Conservation (phyloP, 2,888 invertebrate genomes). For the Bruchidius siliquastri region DNA sequence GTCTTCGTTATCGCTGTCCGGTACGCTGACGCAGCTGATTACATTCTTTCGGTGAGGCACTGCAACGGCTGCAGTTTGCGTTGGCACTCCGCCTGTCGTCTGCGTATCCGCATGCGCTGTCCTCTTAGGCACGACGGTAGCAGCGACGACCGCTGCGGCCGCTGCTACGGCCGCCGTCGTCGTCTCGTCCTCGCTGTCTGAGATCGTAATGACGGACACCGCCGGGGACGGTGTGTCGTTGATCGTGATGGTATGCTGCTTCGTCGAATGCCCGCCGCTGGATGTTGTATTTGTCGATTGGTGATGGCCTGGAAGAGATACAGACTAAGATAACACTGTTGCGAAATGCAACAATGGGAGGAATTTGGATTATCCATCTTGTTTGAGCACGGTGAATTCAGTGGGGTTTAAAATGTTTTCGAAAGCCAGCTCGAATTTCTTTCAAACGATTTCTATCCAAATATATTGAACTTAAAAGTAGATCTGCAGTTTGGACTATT, state of each 20-base stretch:
- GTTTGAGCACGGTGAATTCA: no score
- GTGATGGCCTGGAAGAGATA: not conserved
- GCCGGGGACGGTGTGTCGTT: slow-evolving; percentile 93
- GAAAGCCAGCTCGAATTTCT: no score
- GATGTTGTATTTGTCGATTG: not conserved
- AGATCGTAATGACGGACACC: slow-evolving; percentile 91
- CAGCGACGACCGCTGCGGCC: slow-evolving; percentile 16
- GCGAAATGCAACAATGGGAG: no score
- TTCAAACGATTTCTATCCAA: no score
- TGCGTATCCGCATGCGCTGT: slow-evolving; percentile 10
- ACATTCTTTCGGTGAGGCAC: slow-evolving; percentile 59
- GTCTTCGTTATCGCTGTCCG: slow-evolving; percentile 69
- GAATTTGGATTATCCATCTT: no score
- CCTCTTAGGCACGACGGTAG: slow-evolving; percentile 2
- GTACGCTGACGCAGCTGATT: slow-evolving; percentile 74
- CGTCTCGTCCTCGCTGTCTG: slow-evolving; percentile 89
- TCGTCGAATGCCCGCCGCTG: slow-evolving; percentile 13
- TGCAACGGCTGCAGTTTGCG: slow-evolving; percentile 6
- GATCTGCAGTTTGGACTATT: no score
- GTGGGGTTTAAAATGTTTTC: no score
- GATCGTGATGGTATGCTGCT: slow-evolving; percentile 88
- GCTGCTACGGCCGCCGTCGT: slow-evolving; percentile 25
- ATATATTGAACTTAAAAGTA: no score
- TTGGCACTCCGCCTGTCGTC: not conserved
- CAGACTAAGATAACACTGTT: no score